phyloP scores from a whole-genome alignment of 2,113 vertebrate species.

The Chamaea fasciata region DNA sequence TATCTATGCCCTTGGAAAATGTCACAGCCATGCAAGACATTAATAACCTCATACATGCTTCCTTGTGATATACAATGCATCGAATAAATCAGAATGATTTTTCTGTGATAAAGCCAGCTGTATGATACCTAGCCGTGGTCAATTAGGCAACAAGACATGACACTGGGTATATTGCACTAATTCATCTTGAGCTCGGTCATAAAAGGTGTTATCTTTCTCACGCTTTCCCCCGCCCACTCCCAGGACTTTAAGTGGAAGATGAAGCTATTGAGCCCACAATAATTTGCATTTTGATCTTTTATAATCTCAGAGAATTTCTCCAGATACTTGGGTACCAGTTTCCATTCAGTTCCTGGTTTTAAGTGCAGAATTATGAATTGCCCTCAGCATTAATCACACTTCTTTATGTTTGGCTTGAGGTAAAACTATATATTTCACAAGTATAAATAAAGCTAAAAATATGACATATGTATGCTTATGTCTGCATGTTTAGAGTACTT shows the following conservation, averaged over 20 bases:
- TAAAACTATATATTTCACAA: background rate
- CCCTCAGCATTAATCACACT: background rate
- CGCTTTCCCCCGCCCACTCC: background rate
- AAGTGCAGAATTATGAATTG: background rate
- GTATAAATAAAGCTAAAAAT: background rate
- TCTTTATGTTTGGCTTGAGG: background rate
- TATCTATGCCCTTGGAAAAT: conserved; percentile 9
- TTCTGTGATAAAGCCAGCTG: conserved; percentile 30
- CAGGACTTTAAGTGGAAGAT: background rate
- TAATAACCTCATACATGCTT: conserved; percentile 9
- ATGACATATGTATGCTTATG: background rate
- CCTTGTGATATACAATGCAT: conserved; percentile 23
- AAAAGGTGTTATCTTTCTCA: background rate
- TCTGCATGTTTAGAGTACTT: background rate
- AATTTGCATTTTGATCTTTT: background rate
- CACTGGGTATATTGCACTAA: conserved; percentile 28
- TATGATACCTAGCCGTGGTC: conserved; percentile 34
- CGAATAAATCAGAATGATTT: conserved; percentile 49
- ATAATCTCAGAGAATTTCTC: background rate
- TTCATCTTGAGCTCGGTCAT: conserved; percentile 25
- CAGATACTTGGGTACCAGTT: background rate
- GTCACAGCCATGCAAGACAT: conserved; percentile 17
- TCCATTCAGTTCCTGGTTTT: background rate
- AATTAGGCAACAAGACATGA: conserved; percentile 48
- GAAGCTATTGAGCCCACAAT: background rate